Evolutionary conservation across 2,113 vertebrate genomes (phyloP).

Genomic region (Taurulus bubalis): DNA sequence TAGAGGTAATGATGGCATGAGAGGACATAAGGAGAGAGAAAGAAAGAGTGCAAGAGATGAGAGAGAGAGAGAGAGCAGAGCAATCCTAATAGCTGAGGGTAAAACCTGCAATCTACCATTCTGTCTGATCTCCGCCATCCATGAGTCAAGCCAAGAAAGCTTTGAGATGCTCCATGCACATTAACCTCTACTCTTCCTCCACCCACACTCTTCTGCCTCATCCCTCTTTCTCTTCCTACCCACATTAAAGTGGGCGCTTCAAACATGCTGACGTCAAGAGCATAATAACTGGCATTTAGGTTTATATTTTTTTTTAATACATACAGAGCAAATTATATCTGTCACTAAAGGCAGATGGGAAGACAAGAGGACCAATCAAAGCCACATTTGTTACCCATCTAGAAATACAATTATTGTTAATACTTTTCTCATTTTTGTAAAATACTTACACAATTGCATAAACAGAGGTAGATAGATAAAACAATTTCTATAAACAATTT

Average conservation of each 20-base stretch:
- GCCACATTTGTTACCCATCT: background rate
- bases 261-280: constrained; percentile 55
- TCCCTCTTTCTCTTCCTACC: constrained; percentile 35
- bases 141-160: constrained; percentile 68
- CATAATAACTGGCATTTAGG: constrained; percentile 54
- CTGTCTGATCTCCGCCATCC: constrained; percentile 72
- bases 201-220: constrained; percentile 56
- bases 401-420: background rate
- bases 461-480: background rate
- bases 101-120: constrained; percentile 74
- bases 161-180: constrained; percentile 67
- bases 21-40: constrained; percentile 19
- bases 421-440: background rate
- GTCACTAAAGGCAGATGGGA: constrained; percentile 7
- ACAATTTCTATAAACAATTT: background rate
- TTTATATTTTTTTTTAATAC: constrained; percentile 41
- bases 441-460: background rate
- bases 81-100: constrained; percentile 63
- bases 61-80: constrained; percentile 53
- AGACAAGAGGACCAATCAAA: background rate
- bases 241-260: constrained; percentile 58
- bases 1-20: constrained; percentile 24
- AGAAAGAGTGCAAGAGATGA: constrained; percentile 33
- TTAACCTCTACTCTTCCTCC: constrained; percentile 70
- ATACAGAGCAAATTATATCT: constrained; percentile 29